A percentile compares a stretch with the other conserved stretches of the same genome.
Evolutionary conservation across 2,797 vertebrate genomes (phyloP).

Genomic region (Channallabes apus): DNA sequence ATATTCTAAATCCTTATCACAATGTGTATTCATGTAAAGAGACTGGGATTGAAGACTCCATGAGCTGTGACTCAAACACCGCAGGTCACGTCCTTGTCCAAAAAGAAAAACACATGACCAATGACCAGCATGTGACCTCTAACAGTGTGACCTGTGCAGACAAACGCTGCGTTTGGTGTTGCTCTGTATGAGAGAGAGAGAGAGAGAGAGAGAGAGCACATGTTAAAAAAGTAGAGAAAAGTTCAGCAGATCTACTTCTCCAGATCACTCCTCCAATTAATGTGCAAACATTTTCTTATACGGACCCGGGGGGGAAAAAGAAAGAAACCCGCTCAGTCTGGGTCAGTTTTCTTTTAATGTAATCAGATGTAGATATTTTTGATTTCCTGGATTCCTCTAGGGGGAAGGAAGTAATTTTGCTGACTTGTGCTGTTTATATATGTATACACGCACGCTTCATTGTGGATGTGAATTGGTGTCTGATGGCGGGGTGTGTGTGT

Average conservation of each 20-base stretch:
- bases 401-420: conserved; percentile 23
- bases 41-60: neutral
- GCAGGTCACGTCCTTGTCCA: neutral
- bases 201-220: neutral
- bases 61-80: neutral
- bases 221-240: neutral
- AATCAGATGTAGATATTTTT: conserved; percentile 18
- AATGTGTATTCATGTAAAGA: neutral
- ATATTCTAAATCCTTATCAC: neutral
- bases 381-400: conserved; percentile 22
- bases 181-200: neutral
- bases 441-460: neutral
- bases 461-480: conserved; percentile 17
- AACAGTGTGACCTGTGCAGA: neutral
- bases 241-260: neutral
- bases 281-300: conserved; percentile 4
- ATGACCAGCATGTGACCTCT: neutral
- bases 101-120: neutral
- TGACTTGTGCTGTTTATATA: conserved; percentile 25
- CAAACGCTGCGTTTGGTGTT: neutral
- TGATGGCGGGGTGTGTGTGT: conserved; percentile 17
- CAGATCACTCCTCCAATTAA: neutral
- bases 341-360: conserved; percentile 22
- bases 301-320: neutral
- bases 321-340: conserved; percentile 8